Conservation (phyloP, 2,888 invertebrate genomes). For the Phyto melanocephala region DNA sequence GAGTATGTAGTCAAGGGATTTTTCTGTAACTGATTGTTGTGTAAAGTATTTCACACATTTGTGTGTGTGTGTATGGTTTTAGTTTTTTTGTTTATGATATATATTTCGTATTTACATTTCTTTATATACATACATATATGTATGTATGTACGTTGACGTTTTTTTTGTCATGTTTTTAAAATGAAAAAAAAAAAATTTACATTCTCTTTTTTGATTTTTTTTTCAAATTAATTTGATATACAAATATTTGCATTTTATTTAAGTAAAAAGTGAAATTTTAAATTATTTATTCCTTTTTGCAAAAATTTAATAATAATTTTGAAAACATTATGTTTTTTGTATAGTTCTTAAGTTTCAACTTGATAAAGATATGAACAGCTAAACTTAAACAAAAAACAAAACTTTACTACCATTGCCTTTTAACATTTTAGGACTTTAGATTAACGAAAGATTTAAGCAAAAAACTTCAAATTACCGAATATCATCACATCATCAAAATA, state of each 20-base stretch:
- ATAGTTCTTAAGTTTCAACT: no score
- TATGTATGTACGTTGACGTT: neutral
- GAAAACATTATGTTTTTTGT: no score
- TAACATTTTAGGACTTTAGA: no score
- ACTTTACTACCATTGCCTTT: no score
- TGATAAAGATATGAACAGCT: no score
- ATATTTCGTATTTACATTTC: neutral
- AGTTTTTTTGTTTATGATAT: neutral
- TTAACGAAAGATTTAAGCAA: no score
- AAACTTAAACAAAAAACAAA: no score
- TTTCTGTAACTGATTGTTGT: conserved; percentile 11
- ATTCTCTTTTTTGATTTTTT: neutral
- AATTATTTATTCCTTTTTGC: neutral
- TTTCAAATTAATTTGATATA: neutral
- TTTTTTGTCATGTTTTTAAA: neutral
- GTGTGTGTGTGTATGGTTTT: neutral
- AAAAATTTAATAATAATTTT: no score
- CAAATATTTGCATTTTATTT: neutral
- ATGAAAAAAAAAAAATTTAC: neutral
- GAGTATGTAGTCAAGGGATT: conserved; percentile 18
- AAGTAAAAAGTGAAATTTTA: neutral
- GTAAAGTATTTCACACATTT: conserved; percentile 37
- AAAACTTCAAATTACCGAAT: no score
- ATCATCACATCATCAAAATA: no score
- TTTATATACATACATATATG: neutral